A percentile compares a stretch with the other conserved stretches of the same genome.
phyloP scores from a whole-genome alignment of 2,113 vertebrate species.

The Melanostigma gelatinosum region DNA sequence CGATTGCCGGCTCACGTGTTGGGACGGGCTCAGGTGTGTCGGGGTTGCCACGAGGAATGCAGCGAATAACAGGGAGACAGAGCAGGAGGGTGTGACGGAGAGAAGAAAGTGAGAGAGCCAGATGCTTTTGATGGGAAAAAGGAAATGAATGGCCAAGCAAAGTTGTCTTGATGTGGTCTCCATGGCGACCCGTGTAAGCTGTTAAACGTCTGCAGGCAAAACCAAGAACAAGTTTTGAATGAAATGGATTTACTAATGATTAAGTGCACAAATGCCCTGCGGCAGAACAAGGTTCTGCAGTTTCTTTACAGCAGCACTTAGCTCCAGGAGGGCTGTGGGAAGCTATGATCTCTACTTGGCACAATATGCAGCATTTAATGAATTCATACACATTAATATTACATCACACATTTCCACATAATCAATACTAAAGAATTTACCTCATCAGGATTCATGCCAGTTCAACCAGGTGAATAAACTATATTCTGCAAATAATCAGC shows the following conservation, averaged over 20 bases:
- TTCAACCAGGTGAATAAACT: conserved; percentile 25
- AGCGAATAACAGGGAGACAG: background rate
- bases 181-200: conserved; percentile 23
- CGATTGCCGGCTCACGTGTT: conserved; percentile 49
- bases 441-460: conserved; percentile 15
- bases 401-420: conserved; percentile 40
- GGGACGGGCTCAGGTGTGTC: conserved; percentile 66
- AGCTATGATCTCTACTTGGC: conserved; percentile 25
- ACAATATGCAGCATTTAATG: conserved; percentile 28
- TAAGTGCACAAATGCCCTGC: conserved; percentile 48
- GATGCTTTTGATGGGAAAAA: conserved; percentile 50
- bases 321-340: conserved; percentile 41
- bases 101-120: conserved; percentile 49
- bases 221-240: conserved; percentile 51
- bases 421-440: conserved; percentile 47
- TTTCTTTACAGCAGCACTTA: conserved; percentile 26
- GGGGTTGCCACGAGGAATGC: conserved; percentile 49
- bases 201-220: conserved; percentile 46
- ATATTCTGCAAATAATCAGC: conserved; percentile 14
- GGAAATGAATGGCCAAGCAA: conserved; percentile 47
- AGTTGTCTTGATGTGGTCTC: conserved; percentile 53
- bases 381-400: conserved; percentile 43
- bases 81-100: conserved; percentile 14
- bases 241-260: conserved; percentile 51
- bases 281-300: conserved; percentile 11